Percentiles rank a stretch among this genome's conserved stretches.
Conservation (phyloP, 2,113 vertebrate genomes). For the Cochlearius cochlearius region DNA sequence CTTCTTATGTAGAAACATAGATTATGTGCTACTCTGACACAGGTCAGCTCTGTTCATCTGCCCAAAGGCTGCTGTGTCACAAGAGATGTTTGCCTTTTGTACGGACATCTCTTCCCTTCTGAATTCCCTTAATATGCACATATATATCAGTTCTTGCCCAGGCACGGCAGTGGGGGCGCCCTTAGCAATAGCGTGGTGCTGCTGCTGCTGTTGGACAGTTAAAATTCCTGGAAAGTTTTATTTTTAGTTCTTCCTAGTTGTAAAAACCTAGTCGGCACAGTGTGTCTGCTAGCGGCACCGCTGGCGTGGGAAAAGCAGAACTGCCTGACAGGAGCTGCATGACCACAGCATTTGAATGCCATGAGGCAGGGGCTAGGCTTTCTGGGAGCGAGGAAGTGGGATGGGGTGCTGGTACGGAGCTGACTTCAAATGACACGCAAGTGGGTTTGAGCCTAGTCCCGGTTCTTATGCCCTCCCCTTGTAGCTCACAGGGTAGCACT, state of each 20-base stretch:
- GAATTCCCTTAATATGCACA: not conserved
- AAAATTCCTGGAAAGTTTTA: not conserved
- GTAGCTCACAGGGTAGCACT: not conserved
- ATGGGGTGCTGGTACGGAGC: not conserved
- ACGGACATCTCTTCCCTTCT: not conserved
- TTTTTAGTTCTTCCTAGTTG: not conserved
- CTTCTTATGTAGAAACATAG: not conserved
- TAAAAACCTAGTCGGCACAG: not conserved
- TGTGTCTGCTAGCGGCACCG: rapidly evolving
- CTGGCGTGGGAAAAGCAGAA: not conserved
- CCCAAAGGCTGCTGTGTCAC: not conserved
- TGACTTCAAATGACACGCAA: not conserved
- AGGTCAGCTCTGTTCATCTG: not conserved
- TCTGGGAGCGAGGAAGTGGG: not conserved
- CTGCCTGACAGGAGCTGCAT: not conserved
- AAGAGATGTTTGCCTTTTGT: not conserved
- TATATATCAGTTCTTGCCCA: not conserved
- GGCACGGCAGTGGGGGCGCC: not conserved
- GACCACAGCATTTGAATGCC: not conserved
- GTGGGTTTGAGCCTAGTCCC: not conserved
- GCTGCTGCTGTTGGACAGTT: not conserved
- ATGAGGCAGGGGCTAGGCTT: not conserved
- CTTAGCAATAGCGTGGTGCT: not conserved
- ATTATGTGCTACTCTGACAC: not conserved
- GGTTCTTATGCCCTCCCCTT: rapidly evolving